Percentiles rank a stretch among this genome's conserved stretches.
phyloP scores from a whole-genome alignment of 2,888 invertebrate genomes.

The Latrodectus elegans region DNA sequence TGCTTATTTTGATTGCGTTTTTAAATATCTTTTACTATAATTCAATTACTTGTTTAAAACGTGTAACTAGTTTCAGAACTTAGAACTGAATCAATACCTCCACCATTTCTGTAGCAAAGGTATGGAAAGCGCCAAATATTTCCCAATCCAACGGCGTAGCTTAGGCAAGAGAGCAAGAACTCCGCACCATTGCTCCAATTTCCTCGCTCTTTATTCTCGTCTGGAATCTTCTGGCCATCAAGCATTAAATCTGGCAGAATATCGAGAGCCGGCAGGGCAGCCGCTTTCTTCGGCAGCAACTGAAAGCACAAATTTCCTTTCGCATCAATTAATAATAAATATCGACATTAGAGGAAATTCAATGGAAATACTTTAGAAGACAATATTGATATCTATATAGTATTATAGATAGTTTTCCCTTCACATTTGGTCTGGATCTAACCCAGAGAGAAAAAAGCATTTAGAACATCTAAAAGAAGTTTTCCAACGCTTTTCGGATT shows the following conservation, averaged over 20 bases:
- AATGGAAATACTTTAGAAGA: not conserved
- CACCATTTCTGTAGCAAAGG: slow-evolving; percentile 76
- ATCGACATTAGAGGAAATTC: not conserved
- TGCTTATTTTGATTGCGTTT: not conserved
- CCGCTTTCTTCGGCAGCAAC: slow-evolving; percentile 25
- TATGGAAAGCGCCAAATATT: slow-evolving; percentile 82
- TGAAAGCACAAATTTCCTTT: not conserved
- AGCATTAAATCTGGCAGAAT: slow-evolving; percentile 69
- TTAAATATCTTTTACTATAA: not conserved
- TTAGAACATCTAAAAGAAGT: not conserved
- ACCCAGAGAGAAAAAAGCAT: not conserved
- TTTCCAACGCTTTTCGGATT: no score
- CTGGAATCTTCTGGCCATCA: slow-evolving; percentile 33
- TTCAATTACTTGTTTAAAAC: not conserved
- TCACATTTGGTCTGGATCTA: not conserved
- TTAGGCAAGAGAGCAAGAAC: slow-evolving; percentile 79
- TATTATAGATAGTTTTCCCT: not conserved
- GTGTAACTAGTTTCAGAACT: not conserved
- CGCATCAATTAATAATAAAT: not conserved
- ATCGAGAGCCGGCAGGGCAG: slow-evolving; percentile 46
- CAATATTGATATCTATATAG: not conserved
- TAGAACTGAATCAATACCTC: slow-evolving; percentile 70
- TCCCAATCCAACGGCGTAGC: slow-evolving; percentile 80
- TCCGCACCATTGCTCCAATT: slow-evolving; percentile 78
- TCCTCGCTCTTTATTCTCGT: slow-evolving; percentile 76